Evolutionary conservation across 2,888 invertebrate genomes (phyloP).

Genomic region (Acheta domesticus): DNA sequence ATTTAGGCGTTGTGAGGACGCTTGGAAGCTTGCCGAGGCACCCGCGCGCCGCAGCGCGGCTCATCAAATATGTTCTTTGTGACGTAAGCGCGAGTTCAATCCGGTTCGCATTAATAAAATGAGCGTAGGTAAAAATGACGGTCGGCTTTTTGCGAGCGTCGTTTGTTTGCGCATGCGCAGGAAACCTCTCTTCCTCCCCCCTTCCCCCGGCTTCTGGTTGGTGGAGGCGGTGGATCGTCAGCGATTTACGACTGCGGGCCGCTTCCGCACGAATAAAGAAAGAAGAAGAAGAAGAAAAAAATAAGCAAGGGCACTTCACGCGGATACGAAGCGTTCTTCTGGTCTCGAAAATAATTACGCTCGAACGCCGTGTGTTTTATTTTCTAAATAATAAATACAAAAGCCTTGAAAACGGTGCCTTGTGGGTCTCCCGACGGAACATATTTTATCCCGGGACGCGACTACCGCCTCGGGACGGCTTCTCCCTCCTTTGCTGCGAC

Average conservation of each 20-base stretch:
- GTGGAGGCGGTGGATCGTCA: too few relatives aligned
- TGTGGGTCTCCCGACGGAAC: neutral
- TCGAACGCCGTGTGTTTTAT: conserved; percentile 8
- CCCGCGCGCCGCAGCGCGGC: neutral
- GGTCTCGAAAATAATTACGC: conserved; percentile 4
- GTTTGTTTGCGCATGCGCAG: neutral
- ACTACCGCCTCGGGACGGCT: neutral
- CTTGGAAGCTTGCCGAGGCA: neutral
- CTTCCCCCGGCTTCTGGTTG: too few relatives aligned
- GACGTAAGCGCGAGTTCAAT: neutral
- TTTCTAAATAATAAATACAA: conserved; percentile 1
- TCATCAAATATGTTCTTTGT: conserved; percentile 9
- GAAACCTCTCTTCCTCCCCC: too few relatives aligned
- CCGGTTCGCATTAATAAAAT: neutral
- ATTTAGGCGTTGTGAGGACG: neutral
- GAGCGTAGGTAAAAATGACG: neutral
- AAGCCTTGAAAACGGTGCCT: neutral
- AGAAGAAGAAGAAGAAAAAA: neutral
- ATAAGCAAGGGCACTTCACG: neutral
- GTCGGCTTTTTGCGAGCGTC: neutral
- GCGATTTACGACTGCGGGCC: too few relatives aligned
- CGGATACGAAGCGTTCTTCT: neutral
- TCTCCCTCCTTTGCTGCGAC: neutral
- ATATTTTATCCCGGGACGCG: neutral
- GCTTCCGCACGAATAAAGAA: too few relatives aligned